Evolutionary conservation across 2,113 vertebrate species (phyloP).

Genomic region (Mystacornis crossleyi): DNA sequence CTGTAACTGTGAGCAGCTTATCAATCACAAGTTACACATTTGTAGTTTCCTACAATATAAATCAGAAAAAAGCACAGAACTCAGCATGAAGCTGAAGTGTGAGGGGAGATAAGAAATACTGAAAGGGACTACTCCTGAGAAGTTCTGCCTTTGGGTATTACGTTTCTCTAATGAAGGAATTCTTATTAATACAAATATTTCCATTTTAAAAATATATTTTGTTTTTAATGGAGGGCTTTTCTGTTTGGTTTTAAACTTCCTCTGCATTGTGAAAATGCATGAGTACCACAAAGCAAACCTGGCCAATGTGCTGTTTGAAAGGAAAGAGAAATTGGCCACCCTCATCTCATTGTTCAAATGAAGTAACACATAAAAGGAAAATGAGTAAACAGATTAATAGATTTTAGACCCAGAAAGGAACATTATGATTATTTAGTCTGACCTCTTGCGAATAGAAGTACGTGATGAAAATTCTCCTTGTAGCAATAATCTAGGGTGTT

Average conservation of each 20-base stretch:
- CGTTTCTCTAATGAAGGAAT: not conserved
- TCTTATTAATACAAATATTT: constrained; percentile 4
- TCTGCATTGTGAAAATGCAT: constrained; percentile 28
- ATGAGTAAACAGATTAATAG: constrained; percentile 14
- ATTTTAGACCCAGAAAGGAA: constrained; percentile 27
- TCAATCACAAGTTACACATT: not conserved
- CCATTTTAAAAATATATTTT: not conserved
- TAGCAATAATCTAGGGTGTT: not conserved
- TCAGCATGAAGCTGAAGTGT: not conserved
- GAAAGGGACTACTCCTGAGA: not conserved
- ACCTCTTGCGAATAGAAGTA: not conserved
- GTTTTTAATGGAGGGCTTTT: not conserved
- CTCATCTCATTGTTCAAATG: not conserved
- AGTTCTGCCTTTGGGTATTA: not conserved
- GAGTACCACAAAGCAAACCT: constrained; percentile 12
- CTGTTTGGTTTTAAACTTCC: constrained; percentile 43
- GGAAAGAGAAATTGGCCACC: not conserved
- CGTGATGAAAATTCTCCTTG: not conserved
- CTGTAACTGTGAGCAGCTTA: not conserved
- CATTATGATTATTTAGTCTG: not conserved
- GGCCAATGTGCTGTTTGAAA: not conserved
- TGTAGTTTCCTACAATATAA: not conserved
- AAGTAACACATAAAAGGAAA: constrained; percentile 1
- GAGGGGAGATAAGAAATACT: not conserved
- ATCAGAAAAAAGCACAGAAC: not conserved